Conservation (phyloP, 2,888 invertebrate species). For the Cheilosia vernalis region DNA sequence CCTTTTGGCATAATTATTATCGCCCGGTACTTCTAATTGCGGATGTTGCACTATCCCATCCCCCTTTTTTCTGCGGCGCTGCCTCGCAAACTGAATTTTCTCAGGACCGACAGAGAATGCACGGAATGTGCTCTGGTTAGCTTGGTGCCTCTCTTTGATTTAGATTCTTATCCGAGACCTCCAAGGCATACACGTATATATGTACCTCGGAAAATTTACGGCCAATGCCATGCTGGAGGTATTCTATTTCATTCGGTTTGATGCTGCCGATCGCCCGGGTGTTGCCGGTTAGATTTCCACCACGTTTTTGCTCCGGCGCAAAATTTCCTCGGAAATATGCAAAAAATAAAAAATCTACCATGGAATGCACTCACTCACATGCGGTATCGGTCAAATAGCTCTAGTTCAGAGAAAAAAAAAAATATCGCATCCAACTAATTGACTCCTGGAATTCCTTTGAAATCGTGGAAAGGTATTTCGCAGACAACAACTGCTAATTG, state of each 20-base stretch:
- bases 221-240: conserved; percentile 66
- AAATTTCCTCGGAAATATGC: conserved; percentile 68
- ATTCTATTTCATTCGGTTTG: conserved; percentile 70
- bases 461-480: conserved; percentile 43
- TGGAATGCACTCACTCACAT: conserved; percentile 64
- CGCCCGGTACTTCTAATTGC: conserved; percentile 68
- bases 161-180: conserved; percentile 72
- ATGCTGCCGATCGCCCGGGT: conserved; percentile 64
- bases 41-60: conserved; percentile 64
- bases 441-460: conserved; percentile 41
- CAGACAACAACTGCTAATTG: conserved; percentile 68
- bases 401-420: conserved; percentile 63
- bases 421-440: conserved; percentile 37
- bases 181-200: conserved; percentile 22
- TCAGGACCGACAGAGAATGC: conserved; percentile 43
- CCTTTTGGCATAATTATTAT: conserved; percentile 65
- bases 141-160: conserved; percentile 60
- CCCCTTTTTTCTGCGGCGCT: conserved; percentile 13
- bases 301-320: conserved; percentile 31
- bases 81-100: conserved; percentile 31
- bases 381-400: conserved; percentile 71
- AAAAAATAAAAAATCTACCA: conserved; percentile 35
- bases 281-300: conserved; percentile 20
- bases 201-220: conserved; percentile 58
- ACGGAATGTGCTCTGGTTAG: conserved; percentile 70